These are phyloP conservation scores for Elegia similella DNA, from an alignment of 2,888 invertebrate genomes.

Conservation along the genomic window DNA sequence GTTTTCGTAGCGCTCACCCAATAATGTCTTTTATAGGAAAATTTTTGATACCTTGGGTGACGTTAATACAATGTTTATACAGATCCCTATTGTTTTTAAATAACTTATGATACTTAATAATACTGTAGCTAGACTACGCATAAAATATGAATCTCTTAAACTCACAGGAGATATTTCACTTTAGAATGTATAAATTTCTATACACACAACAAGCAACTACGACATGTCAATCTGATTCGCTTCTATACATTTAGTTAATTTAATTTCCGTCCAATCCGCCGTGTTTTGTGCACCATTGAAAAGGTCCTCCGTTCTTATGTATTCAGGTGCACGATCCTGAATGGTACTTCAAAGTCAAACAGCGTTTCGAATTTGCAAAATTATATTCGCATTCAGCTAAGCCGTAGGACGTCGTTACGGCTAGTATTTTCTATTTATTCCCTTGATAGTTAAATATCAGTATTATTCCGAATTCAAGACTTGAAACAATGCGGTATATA, in stretches of 20 bases:
- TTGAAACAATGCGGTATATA: background rate
- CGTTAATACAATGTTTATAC: too few species aligned
- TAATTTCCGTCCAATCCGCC: constrained; percentile 5
- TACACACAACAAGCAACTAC: too few species aligned
- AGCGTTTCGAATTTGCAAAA: constrained; percentile 14
- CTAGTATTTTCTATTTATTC: background rate
- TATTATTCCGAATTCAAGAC: background rate
- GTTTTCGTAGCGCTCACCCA: too few species aligned
- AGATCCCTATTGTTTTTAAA: too few species aligned
- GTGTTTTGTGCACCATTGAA: constrained; percentile 9
- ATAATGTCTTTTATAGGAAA: too few species aligned
- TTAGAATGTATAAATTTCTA: too few species aligned
- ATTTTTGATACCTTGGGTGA: too few species aligned
- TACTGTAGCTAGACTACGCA: too few species aligned
- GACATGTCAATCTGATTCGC: too few species aligned
- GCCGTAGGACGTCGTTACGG: constrained; percentile 9
- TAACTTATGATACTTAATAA: too few species aligned
- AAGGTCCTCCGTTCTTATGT: constrained; percentile 13
- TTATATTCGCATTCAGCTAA: constrained; percentile 7
- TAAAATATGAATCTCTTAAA: too few species aligned
- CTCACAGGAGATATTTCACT: too few species aligned
- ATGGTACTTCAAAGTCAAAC: constrained; percentile 15
- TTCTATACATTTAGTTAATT: constrained; percentile 12
- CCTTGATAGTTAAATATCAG: constrained; percentile 4
- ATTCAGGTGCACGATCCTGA: constrained; percentile 16